Evolutionary conservation across 2,113 vertebrate genomes (phyloP).

Genomic region (Glaucomys volans): DNA sequence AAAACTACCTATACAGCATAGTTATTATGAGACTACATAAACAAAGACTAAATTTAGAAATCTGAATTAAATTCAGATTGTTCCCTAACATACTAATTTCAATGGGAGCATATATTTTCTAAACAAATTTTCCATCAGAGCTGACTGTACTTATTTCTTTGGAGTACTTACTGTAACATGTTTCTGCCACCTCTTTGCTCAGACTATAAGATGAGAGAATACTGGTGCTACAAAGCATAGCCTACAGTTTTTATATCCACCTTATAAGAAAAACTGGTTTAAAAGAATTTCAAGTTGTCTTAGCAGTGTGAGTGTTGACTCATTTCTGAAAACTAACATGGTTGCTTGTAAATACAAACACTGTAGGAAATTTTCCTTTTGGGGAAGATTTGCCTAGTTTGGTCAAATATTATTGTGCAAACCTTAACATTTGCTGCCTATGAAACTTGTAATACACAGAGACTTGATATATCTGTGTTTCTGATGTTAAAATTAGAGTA

Average conservation of each 20-base stretch:
- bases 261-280: slow-evolving; percentile 20
- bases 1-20: not conserved
- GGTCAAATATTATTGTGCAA: not conserved
- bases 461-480: not conserved
- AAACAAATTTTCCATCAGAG: not conserved
- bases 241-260: not conserved
- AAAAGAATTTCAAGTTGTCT: slow-evolving; percentile 52
- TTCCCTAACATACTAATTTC: not conserved
- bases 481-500: slow-evolving; percentile 4
- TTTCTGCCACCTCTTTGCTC: not conserved
- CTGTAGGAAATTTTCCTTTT: not conserved
- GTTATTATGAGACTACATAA: not conserved
- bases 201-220: not conserved
- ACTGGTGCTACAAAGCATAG: not conserved
- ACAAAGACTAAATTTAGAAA: not conserved
- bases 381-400: not conserved
- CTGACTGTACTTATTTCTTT: not conserved
- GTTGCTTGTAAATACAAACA: slow-evolving; percentile 36
- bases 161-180: not conserved
- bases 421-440: not conserved
- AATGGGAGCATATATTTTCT: not conserved
- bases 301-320: not conserved
- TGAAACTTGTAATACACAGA: not conserved
- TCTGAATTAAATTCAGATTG: not conserved
- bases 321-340: slow-evolving; percentile 24